Evolutionary conservation across 2,113 vertebrate genomes (phyloP).

Genomic region (Herpetotheres cachinnans): DNA sequence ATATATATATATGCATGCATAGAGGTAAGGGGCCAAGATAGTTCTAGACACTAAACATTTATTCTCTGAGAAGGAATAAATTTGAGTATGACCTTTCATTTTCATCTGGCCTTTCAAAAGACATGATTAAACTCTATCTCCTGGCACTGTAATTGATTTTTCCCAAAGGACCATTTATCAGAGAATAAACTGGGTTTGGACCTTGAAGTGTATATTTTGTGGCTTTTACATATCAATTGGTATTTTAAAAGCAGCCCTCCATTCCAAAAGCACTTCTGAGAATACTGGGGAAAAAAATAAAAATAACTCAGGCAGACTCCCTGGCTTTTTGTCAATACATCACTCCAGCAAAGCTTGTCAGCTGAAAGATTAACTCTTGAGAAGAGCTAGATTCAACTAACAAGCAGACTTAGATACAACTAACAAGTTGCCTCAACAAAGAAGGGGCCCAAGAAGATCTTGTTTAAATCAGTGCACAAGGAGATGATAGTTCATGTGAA

Average conservation of each 20-base stretch:
- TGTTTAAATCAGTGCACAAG: neutral
- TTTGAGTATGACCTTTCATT: constrained; percentile 22
- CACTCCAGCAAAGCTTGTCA: neutral
- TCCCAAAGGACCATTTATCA: constrained; percentile 7
- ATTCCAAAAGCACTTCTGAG: neutral
- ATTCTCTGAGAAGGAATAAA: neutral
- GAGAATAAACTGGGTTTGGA: neutral
- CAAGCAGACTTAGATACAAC: neutral
- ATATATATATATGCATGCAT: fast-evolving
- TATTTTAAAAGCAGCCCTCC: neutral
- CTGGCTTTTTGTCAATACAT: neutral
- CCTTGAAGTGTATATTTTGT: constrained; percentile 22
- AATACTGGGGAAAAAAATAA: neutral
- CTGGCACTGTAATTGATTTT: neutral
- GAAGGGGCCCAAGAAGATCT: neutral
- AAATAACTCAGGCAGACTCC: neutral
- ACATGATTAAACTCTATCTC: constrained; percentile 10
- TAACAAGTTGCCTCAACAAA: neutral
- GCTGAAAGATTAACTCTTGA: neutral
- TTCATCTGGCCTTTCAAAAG: constrained; percentile 39
- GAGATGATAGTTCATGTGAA: neutral
- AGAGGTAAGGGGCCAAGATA: neutral
- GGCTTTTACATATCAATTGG: constrained; percentile 5
- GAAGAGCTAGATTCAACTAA: neutral
- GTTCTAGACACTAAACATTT: neutral